Conservation (phyloP, 2,888 invertebrate genomes). For the Drosophila percnosoma region DNA sequence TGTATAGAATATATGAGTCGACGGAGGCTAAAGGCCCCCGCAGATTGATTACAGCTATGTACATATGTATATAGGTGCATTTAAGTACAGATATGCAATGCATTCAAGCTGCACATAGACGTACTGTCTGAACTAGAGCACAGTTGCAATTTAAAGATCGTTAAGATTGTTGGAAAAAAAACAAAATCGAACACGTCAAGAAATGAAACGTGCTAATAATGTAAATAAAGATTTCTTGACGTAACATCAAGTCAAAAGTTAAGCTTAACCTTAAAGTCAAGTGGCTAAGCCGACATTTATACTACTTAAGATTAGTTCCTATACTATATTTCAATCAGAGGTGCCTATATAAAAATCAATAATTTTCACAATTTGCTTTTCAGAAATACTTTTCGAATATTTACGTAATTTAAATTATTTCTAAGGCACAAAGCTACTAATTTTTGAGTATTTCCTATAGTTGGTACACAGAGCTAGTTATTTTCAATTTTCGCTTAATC, state of each 20-base stretch:
- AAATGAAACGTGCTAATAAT: conserved; percentile 45
- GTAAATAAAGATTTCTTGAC: conserved; percentile 1
- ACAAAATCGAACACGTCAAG: conserved; percentile 27
- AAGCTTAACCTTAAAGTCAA: background rate
- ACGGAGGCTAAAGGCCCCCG: conserved; percentile 35
- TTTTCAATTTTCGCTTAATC: conserved; percentile 23
- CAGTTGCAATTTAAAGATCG: conserved; percentile 48
- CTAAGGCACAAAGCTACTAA: background rate
- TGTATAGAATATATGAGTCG: conserved; percentile 4
- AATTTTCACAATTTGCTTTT: background rate
- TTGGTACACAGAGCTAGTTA: background rate
- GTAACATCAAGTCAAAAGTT: conserved; percentile 1
- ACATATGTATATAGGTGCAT: background rate
- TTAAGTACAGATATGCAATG: conserved; percentile 12
- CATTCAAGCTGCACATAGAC: conserved; percentile 37
- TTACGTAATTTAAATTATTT: background rate
- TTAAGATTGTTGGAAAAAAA: conserved; percentile 36
- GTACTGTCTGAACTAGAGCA: conserved; percentile 56
- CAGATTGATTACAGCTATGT: conserved; percentile 32
- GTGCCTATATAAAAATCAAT: background rate
- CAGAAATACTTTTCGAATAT: background rate
- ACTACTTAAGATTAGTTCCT: background rate
- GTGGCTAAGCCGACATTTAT: background rate
- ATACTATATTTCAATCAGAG: background rate
- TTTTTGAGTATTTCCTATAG: background rate